These are phyloP conservation scores for Nomada hirtipes DNA, from an alignment of 2,888 invertebrate genomes.

Conservation along the genomic window DNA sequence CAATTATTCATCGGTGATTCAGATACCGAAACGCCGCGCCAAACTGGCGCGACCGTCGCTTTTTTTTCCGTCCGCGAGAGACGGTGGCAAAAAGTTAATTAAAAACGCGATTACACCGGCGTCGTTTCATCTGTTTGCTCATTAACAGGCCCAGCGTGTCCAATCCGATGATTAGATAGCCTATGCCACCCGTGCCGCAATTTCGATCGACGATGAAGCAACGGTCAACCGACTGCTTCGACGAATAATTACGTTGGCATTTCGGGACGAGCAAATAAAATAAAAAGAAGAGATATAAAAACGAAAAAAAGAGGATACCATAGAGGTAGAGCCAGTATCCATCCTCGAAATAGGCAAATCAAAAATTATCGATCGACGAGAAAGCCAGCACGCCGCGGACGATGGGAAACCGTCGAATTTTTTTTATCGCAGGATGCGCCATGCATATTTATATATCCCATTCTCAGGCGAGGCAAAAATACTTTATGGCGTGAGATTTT, in stretches of 20 bases:
- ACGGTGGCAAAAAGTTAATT: conserved; percentile 79
- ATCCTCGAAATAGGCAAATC: conserved; percentile 56
- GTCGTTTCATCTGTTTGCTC: conserved; percentile 71
- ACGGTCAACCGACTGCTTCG: conserved; percentile 69
- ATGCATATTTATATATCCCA: conserved; percentile 79
- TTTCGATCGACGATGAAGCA: conserved; percentile 66
- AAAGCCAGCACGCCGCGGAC: conserved; percentile 26
- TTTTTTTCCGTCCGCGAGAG: conserved; percentile 20
- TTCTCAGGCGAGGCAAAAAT: conserved; percentile 50
- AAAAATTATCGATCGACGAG: conserved; percentile 60
- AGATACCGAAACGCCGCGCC: not conserved
- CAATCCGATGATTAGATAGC: conserved; percentile 78
- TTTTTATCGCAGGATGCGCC: conserved; percentile 67
- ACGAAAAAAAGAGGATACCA: not conserved
- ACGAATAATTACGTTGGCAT: conserved; percentile 72
- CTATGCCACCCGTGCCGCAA: conserved; percentile 69
- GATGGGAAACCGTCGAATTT: conserved; percentile 63
- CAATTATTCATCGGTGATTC: conserved; percentile 11
- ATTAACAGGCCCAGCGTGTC: conserved; percentile 79
- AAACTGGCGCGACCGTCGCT: not conserved
- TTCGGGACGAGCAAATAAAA: not conserved
- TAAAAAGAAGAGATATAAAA: conserved; percentile 27
- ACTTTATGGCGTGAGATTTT: conserved; percentile 60
- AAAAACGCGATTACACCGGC: conserved; percentile 77
- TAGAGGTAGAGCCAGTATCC: conserved; percentile 19